These are phyloP conservation scores for Ammodytes dubius DNA, from an alignment of 2,113 vertebrate species.

Conservation along the genomic window DNA sequence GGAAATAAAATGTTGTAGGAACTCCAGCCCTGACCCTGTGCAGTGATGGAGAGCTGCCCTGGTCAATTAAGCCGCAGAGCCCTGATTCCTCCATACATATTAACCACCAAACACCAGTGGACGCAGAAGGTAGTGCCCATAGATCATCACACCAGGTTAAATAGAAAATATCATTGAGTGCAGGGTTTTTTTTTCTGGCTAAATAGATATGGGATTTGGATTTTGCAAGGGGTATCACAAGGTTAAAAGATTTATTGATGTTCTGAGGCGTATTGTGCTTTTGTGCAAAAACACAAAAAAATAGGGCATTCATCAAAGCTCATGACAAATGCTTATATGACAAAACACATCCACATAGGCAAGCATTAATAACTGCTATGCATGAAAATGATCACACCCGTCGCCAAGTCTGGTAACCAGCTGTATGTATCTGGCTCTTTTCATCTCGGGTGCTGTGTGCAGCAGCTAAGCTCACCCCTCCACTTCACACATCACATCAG, in stretches of 20 bases:
- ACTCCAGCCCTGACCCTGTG: conserved; percentile 55
- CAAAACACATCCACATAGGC: conserved; percentile 25
- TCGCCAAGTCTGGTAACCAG: conserved; percentile 57
- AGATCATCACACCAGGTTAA: conserved; percentile 59
- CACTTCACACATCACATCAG: conserved; percentile 80
- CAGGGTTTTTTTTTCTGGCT: conserved; percentile 15
- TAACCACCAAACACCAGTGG: conserved; percentile 39
- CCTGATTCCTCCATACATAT: conserved; percentile 60
- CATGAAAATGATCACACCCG: conserved; percentile 11
- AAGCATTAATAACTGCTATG: conserved; percentile 10
- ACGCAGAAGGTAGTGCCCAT: conserved; percentile 12
- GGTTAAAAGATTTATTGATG: conserved; percentile 72
- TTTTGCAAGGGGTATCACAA: conserved; percentile 46
- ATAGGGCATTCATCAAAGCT: conserved; percentile 46
- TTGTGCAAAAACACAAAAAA: conserved; percentile 54
- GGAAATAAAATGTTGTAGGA: conserved; percentile 54
- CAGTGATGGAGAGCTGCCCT: conserved; percentile 51
- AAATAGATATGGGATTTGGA: conserved; percentile 60
- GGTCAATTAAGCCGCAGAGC: conserved; percentile 60
- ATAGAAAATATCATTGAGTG: conserved; percentile 56
- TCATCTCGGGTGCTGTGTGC: conserved; percentile 63
- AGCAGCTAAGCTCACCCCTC: conserved; percentile 70
- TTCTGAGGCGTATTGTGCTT: conserved; percentile 32
- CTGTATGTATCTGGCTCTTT: conserved; percentile 60
- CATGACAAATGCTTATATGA: conserved; percentile 36